Conservation (phyloP, 2,888 invertebrate species). For the Euspilapteryx auroguttella region DNA sequence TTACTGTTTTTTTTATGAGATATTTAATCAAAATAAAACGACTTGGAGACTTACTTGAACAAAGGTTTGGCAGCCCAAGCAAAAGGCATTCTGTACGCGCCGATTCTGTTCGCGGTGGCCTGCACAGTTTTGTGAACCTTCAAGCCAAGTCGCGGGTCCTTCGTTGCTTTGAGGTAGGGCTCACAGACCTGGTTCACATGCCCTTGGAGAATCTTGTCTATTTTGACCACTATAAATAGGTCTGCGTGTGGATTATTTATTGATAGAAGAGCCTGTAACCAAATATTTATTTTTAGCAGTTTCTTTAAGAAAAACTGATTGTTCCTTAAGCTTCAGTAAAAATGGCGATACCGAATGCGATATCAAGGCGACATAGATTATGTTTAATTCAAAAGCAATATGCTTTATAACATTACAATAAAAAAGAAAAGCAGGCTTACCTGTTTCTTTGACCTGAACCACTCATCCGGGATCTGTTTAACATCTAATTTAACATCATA, state of each 20-base stretch:
- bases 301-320: no score
- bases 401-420: no score
- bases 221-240: conserved; percentile 87
- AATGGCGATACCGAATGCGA: no score
- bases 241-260: conserved; percentile 88
- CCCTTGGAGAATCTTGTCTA: conserved; percentile 93
- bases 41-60: conserved; percentile 65
- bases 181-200: conserved; percentile 83
- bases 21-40: no score
- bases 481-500: conserved; percentile 64
- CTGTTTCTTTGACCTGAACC: conserved; percentile 70
- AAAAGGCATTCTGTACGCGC: conserved; percentile 93
- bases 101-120: conserved; percentile 79
- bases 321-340: no score
- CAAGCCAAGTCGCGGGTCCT: conserved; percentile 75
- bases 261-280: conserved; percentile 79
- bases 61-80: conserved; percentile 95
- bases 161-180: conserved; percentile 81
- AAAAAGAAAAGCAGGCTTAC: no score
- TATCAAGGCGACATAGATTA: no score
- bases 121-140: conserved; percentile 83
- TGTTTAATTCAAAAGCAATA: no score
- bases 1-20: no score
- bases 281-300: neutral
- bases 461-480: conserved; percentile 72